Conservation (phyloP, 2,888 invertebrate species). For the Notocelia uddmanniana region DNA sequence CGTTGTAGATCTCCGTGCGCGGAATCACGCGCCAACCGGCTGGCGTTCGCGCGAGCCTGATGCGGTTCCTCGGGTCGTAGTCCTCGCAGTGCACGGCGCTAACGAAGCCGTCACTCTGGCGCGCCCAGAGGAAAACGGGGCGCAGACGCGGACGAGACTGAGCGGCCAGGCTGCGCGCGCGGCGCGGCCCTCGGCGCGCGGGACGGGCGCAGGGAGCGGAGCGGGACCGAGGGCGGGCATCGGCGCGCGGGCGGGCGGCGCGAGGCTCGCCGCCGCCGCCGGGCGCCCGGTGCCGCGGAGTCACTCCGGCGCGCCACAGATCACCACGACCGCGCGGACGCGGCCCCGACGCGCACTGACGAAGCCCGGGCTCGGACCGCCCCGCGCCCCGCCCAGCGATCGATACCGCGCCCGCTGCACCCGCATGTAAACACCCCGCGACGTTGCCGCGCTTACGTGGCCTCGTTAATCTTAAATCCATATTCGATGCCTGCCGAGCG, state of each 20-base stretch:
- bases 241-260: conserved; percentile 85
- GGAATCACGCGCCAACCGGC: conserved; percentile 94
- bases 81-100: conserved; percentile 95
- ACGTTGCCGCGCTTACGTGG: conserved; percentile 66
- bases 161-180: conserved; percentile 63
- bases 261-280: conserved; percentile 84
- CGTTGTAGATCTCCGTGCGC: conserved; percentile 88
- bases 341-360: conserved; percentile 82
- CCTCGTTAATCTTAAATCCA: conserved; percentile 81
- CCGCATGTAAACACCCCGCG: conserved; percentile 91
- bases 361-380: conserved; percentile 60
- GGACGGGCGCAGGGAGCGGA: conserved; percentile 72
- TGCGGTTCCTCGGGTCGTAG: conserved; percentile 94
- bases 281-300: conserved; percentile 78
- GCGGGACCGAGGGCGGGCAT: conserved; percentile 79
- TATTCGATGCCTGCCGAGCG: conserved; percentile 64
- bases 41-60: conserved; percentile 92
- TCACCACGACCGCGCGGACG: conserved; percentile 83
- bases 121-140: conserved; percentile 94
- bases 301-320: conserved; percentile 81
- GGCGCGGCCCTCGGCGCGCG: conserved; percentile 52
- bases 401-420: conserved; percentile 74
- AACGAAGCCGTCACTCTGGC: conserved; percentile 92
- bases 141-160: conserved; percentile 88
- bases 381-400: conserved; percentile 61